Evolutionary conservation across 2,888 invertebrate species (phyloP).

Genomic region (Cyrtodaria siliqua): DNA sequence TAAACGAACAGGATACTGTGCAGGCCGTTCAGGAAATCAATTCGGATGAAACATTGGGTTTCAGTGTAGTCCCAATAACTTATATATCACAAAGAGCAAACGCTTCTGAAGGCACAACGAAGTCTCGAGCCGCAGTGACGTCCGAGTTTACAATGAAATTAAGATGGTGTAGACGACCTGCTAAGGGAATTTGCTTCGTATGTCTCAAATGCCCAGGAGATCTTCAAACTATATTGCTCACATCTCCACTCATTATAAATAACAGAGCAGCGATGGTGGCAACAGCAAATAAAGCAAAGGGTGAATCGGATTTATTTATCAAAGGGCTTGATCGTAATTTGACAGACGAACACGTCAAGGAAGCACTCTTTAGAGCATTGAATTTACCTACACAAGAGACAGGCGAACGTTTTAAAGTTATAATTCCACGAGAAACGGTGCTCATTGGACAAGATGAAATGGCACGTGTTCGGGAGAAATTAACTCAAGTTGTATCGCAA

Average conservation of each 20-base stretch:
- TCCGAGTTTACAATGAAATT: slow-evolving; percentile 65
- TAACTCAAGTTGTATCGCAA: slow-evolving; percentile 7
- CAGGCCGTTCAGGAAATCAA: slow-evolving; percentile 52
- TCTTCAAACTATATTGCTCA: slow-evolving; percentile 13
- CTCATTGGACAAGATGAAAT: background rate
- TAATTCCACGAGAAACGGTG: slow-evolving; percentile 45
- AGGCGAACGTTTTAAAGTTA: slow-evolving; percentile 31
- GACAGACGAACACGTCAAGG: slow-evolving; percentile 54
- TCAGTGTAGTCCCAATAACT: slow-evolving; percentile 21
- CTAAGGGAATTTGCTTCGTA: slow-evolving; percentile 72
- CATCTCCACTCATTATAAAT: background rate
- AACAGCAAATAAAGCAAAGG: background rate
- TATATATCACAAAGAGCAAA: slow-evolving; percentile 1
- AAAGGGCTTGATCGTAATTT: slow-evolving; percentile 35
- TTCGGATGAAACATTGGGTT: slow-evolving; percentile 12
- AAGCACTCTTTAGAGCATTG: slow-evolving; percentile 25
- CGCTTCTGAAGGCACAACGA: slow-evolving; percentile 35
- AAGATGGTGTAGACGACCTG: slow-evolving; percentile 70
- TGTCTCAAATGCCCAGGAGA: slow-evolving; percentile 55
- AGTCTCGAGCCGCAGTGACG: background rate
- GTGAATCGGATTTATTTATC: slow-evolving; percentile 28
- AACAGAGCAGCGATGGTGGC: background rate
- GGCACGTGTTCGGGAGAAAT: background rate
- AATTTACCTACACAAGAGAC: background rate
- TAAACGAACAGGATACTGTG: slow-evolving; percentile 42